Conservation (phyloP, 2,113 vertebrate genomes). For the Hemiscyllium ocellatum region DNA sequence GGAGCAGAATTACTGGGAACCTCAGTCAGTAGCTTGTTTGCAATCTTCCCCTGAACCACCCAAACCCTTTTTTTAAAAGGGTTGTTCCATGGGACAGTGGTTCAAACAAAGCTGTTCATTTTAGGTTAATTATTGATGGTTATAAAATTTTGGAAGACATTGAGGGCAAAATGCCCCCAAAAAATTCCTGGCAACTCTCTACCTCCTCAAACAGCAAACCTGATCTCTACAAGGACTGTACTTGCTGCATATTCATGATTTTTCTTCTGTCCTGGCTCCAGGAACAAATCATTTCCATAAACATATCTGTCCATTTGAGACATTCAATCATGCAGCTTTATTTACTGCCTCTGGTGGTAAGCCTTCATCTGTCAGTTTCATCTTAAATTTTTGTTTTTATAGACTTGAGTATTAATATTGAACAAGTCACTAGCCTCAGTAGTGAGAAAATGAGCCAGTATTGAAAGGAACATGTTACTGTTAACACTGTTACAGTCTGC, state of each 20-base stretch:
- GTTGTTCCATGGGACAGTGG: neutral
- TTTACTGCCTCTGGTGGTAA: neutral
- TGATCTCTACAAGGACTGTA: neutral
- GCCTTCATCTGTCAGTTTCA: neutral
- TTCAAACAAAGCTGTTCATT: neutral
- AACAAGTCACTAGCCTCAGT: neutral
- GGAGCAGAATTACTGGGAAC: neutral
- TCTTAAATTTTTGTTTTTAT: neutral
- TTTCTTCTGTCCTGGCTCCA: neutral
- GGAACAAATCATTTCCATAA: neutral
- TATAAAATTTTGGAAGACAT: neutral
- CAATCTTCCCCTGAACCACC: neutral
- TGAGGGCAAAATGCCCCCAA: neutral
- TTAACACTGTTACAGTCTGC: neutral
- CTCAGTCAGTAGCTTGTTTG: neutral
- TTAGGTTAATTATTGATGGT: neutral
- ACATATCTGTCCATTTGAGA: neutral
- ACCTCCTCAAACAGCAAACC: conserved; percentile 3
- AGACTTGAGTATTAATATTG: conserved; percentile 30
- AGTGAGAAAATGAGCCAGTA: conserved; percentile 22
- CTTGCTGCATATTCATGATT: neutral
- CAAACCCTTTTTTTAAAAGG: neutral
- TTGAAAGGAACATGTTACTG: conserved; percentile 6
- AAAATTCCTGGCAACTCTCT: neutral
- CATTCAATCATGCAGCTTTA: neutral